phyloP scores from a whole-genome alignment of 2,113 vertebrate genomes.

The Rhinolophus sinicus region DNA sequence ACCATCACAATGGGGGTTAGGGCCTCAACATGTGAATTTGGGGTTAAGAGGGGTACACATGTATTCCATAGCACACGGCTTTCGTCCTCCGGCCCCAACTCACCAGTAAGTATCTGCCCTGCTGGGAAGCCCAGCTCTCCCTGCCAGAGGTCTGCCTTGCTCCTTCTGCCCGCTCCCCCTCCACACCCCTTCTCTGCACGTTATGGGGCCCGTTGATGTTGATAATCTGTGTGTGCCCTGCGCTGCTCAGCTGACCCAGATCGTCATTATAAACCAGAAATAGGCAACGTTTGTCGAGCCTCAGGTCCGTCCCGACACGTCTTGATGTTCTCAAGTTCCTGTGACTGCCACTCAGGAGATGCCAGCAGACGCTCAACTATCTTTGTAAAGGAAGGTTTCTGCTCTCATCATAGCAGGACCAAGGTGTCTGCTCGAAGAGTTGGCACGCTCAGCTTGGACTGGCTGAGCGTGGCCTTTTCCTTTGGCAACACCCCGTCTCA shows the following conservation, averaged over 20 bases:
- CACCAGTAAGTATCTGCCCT: not conserved
- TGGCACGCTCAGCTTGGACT: not conserved
- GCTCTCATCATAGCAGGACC: not conserved
- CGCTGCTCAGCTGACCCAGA: not conserved
- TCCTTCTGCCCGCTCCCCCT: not conserved
- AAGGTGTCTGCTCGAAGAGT: not conserved
- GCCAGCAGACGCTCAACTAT: not conserved
- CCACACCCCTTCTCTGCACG: not conserved
- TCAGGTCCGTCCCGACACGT: not conserved
- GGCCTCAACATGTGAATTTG: not conserved
- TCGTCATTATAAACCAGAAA: not conserved
- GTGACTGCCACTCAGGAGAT: not conserved
- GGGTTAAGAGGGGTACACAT: not conserved
- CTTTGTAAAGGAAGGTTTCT: not conserved
- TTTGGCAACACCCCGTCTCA: fast-evolving
- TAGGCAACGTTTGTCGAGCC: not conserved
- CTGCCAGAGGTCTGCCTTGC: not conserved
- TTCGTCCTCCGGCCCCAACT: not conserved
- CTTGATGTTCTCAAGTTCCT: not conserved
- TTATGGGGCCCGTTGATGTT: too few species aligned
- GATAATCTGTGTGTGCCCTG: not conserved
- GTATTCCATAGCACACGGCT: not conserved
- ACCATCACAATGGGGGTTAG: not conserved
- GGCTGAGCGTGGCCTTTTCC: not conserved
- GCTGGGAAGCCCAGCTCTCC: fast-evolving